Evolutionary conservation across 2,113 vertebrate genomes (phyloP).

Genomic region (Sorex araneus): DNA sequence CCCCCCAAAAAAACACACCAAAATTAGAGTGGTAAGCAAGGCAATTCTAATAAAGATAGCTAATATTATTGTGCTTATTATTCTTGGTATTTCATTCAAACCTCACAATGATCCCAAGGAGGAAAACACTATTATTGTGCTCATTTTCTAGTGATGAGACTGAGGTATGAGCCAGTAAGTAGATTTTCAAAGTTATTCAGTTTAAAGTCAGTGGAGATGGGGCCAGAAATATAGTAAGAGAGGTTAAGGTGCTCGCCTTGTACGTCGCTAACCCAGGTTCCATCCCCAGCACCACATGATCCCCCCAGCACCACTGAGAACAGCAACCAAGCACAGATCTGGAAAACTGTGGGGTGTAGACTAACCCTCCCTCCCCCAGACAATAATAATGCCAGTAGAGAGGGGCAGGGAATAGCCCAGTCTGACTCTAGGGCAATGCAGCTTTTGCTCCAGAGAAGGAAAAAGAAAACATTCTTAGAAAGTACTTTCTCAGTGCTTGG

Average conservation of each 20-base stretch:
- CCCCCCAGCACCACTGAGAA: too few relatives aligned
- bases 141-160: slow-evolving; percentile 45
- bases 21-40: background rate
- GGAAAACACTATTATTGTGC: background rate
- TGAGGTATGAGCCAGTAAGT: background rate
- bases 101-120: background rate
- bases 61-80: background rate
- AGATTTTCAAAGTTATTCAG: background rate
- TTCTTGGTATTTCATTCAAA: slow-evolving; percentile 34
- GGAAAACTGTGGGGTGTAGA: too few relatives aligned
- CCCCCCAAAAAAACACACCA: background rate
- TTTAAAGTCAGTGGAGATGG: background rate
- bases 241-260: too few relatives aligned
- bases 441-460: background rate
- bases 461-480: background rate
- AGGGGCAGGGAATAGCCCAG: background rate
- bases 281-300: too few relatives aligned
- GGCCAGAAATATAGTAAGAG: background rate
- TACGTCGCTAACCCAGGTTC: too few relatives aligned
- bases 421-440: background rate
- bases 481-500: background rate
- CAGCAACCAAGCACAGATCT: too few relatives aligned
- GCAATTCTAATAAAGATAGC: slow-evolving; percentile 33
- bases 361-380: too few relatives aligned
- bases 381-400: too few relatives aligned